Evolutionary conservation across 2,113 vertebrate species (phyloP), one percentile per base, ranked within the genome.

Genomic region (Grammomys surdaster): DNA sequence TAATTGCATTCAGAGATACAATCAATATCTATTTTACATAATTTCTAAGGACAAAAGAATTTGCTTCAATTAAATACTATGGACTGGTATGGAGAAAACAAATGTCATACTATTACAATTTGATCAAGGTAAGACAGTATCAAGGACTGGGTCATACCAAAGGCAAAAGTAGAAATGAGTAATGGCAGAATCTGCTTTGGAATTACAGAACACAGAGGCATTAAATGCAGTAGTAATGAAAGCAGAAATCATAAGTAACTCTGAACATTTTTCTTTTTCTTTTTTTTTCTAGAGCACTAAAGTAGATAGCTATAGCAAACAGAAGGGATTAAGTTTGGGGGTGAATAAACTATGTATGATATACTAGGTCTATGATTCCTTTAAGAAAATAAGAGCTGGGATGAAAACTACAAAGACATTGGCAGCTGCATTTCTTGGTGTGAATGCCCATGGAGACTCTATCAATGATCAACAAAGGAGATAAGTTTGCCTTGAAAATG

Each of bases 321-420:
- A 73, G 36, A 73, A 40, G 17, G 17, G 36, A 73, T 8, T 73
- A 73, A 3, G 6, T 73, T 4, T 22, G 48, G 28, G 51, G 89
- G 13, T 14, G 93, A 97, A 88, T 33, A 70, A 28, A 85, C 46
- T 65, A 5, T 82, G 84, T 95, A 63, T 90, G 22, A 14, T 87
- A 7, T 10, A 7, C 36, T 90, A 43, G 1, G 6, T 63, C 51
- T 92, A 36, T 92, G 48, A 90, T 87, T 89, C 6, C 16, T 89
- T 76, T 36, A 22, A 90, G 20, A 75, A 77, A n/a, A 40, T 7
- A 48, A 93, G 33, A 82, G 26, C 36, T 75, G 40, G 40, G 54
- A 92, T 48, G 51, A 88, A 91, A 96, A 88, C 31, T 31, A 0
- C 0, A 20, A 89, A 95, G 22, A 56, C 14, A 80, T 28, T 22